phyloP scores from a whole-genome alignment of 2,113 vertebrate species.

The Ciconia stormi region DNA sequence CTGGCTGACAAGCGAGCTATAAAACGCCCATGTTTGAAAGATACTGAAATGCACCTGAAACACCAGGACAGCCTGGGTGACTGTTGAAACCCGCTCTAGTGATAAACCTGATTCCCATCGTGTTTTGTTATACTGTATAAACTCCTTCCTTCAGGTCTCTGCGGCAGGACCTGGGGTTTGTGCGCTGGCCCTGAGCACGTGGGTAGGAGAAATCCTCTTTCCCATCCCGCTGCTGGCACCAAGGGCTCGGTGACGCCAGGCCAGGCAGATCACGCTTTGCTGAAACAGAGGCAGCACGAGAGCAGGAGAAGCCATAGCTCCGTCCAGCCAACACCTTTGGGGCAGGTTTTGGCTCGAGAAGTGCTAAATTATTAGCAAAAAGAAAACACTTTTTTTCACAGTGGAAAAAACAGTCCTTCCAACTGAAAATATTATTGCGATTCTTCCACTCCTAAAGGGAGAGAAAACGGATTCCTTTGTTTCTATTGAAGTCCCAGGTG shows the following conservation, averaged over 20 bases:
- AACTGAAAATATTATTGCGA: neutral
- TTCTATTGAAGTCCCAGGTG: neutral
- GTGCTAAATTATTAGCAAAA: neutral
- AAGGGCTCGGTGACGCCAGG: accelerated
- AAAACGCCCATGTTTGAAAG: neutral
- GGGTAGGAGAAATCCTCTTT: neutral
- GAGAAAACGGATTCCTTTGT: neutral
- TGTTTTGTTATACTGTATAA: neutral
- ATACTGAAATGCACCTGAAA: neutral
- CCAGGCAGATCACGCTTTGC: neutral
- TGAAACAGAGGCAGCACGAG: neutral
- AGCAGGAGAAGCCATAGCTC: neutral
- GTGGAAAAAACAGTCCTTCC: neutral
- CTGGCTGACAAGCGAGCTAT: neutral
- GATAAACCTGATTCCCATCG: neutral
- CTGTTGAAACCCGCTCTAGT: neutral
- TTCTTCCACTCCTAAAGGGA: neutral
- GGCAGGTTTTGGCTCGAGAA: neutral
- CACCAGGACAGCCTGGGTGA: neutral
- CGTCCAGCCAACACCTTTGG: neutral
- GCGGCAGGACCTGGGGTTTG: neutral
- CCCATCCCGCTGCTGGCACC: neutral
- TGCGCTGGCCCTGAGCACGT: accelerated
- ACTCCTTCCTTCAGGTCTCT: neutral
- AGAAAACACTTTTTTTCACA: neutral